Base-by-base conservation (phyloP, 2,797 vertebrate species). In the Sebastes nivosus region DNA sequence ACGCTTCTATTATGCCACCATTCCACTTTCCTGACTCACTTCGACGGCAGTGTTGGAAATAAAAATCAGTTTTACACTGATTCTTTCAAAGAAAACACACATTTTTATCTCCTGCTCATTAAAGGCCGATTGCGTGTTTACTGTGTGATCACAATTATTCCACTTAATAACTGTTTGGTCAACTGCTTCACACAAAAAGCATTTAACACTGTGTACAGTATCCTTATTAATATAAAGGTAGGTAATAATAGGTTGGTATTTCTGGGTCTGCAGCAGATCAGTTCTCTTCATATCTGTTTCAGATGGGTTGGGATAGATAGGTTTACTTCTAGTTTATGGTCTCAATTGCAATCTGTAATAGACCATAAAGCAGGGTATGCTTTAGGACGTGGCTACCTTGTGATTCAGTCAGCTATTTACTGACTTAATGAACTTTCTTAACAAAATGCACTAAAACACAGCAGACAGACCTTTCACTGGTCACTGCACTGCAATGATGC, bases 401-500 rank as follows among this genome's bases (percentile, higher is more conserved):
- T 0, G 38, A 42, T 42, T 58, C 8, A 58, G 24, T 55, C 9
- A 55, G 24, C 1, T 13, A 55, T 24, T 55, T 24, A 55, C 54
- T 24, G 54, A 24, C 22, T 55, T 55, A 55, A 55, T 24, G 12
- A 13, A 2, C 46, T 0, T 50, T 50, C 46, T 50, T 55, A 13
- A 24, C 6, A 25, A 13, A 55, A 55, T 25, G 52, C 52, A 12
- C n/a, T 2, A 24, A 55, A 55, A 24, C 52, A 55, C 52, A 24
- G 52, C 52, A 22, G 52, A 55, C n/a, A 0, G 5, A 36, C 46
- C 34, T 76, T 61, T 79, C 29, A 61, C 67, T 68, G 30, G 10
- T 80, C 25, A 65, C 66, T 79, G 75, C 29, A 42, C 34, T 82
- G 42, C 38, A 34, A 38, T 67, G 24, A 75, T n/a, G 3, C 16